phyloP scores from a whole-genome alignment of 1,140 invertebrate genomes.

The Rhopalosiphum maidis region DNA sequence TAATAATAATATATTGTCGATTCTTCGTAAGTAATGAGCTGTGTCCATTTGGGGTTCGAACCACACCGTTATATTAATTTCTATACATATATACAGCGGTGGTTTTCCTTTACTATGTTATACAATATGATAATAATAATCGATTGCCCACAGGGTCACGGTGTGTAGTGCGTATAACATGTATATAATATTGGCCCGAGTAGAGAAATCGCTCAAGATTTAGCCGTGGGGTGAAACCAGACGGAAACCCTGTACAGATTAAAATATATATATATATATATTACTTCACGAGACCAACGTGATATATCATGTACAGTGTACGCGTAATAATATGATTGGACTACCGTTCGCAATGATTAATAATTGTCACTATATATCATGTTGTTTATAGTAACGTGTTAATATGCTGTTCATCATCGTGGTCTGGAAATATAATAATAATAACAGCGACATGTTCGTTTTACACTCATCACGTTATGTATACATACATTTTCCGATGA shows the following conservation, averaged over 20 bases:
- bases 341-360: not conserved
- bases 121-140: not conserved
- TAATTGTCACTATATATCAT: not conserved
- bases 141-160: not conserved
- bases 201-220: not conserved
- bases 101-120: not conserved
- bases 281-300: not conserved
- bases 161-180: too few species aligned
- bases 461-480: too few species aligned
- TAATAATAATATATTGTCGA: not conserved
- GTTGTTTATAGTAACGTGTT: too few species aligned
- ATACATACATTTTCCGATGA: too few species aligned
- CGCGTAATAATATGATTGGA: not conserved
- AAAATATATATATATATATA: not conserved
- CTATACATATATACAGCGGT: not conserved
- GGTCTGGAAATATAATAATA: too few species aligned
- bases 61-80: not conserved
- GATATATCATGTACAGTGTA: not conserved
- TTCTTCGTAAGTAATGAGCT: conserved; percentile 2
- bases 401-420: too few species aligned
- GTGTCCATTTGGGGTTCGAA: not conserved
- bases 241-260: not conserved
- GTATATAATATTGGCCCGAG: not conserved
- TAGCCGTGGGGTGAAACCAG: not conserved
- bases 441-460: too few species aligned